Conservation (phyloP, 2,797 vertebrate genomes). For the Remorina albescens region DNA sequence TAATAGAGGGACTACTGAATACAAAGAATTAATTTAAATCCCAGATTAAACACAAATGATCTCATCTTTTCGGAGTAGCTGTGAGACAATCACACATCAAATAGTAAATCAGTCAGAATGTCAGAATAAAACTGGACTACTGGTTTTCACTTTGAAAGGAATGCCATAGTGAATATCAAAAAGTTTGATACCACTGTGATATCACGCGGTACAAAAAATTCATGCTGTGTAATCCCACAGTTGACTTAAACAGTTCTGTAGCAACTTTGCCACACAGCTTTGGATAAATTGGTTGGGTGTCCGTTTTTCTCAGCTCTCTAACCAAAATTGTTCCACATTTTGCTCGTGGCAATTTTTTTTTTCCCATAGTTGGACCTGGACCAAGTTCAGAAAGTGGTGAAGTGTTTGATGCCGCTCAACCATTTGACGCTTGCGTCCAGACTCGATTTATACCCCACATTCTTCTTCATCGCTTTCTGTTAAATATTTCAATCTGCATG, state of each 20-base stretch:
- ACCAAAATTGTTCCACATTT: constrained; percentile 67
- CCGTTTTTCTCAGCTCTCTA: constrained; percentile 35
- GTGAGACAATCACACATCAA: constrained; percentile 14
- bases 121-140: neutral
- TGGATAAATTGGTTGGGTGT: constrained; percentile 62
- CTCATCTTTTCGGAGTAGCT: constrained; percentile 46
- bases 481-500: constrained; percentile 71
- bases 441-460: constrained; percentile 65
- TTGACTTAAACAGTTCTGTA: constrained; percentile 47
- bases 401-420: constrained; percentile 74
- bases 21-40: constrained; percentile 75
- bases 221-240: constrained; percentile 39
- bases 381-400: constrained; percentile 67
- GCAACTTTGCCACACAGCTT: constrained; percentile 59
- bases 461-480: constrained; percentile 67
- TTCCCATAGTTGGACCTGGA: constrained; percentile 39
- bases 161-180: neutral
- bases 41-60: constrained; percentile 48
- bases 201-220: constrained; percentile 14
- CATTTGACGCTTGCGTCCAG: constrained; percentile 49
- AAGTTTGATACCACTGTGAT: neutral
- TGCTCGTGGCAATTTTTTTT: constrained; percentile 53
- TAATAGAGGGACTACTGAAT: constrained; percentile 53
- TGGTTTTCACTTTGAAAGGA: constrained; percentile 9
- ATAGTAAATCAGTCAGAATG: neutral